phyloP scores from a whole-genome alignment of 2,113 vertebrate genomes.

The Orientallactaga bullata region DNA sequence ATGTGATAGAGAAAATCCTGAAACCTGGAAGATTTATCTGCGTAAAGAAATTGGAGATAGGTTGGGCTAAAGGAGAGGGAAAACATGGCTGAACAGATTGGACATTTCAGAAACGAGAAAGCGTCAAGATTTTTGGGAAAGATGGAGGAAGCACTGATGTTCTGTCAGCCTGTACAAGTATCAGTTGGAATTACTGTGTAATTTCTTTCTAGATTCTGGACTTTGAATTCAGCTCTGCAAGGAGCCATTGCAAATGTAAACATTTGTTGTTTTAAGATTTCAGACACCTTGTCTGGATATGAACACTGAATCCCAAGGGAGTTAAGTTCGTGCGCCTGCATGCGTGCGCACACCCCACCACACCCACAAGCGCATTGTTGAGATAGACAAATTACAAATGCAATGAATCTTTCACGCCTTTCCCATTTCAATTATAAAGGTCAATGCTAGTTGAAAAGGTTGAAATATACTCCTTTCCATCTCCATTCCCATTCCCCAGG shows the following conservation, averaged over 20 bases:
- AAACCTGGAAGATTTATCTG: background rate
- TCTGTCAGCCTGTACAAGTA: background rate
- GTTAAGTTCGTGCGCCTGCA: background rate
- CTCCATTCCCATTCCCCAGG: background rate
- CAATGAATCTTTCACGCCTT: background rate
- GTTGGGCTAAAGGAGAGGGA: background rate
- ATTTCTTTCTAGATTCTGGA: constrained; percentile 5
- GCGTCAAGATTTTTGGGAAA: background rate
- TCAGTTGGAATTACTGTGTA: background rate
- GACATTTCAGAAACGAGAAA: background rate
- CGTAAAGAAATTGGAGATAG: background rate
- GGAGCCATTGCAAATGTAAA: background rate
- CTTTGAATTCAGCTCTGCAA: background rate
- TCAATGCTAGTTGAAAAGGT: background rate
- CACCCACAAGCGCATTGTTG: background rate
- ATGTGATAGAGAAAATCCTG: background rate
- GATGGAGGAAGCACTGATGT: background rate
- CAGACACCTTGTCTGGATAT: background rate
- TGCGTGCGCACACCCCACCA: background rate
- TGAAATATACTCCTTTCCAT: background rate
- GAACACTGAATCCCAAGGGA: background rate
- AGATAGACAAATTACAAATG: background rate
- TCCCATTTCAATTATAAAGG: constrained; percentile 5
- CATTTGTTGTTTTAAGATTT: constrained; percentile 6
- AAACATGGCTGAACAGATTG: background rate